Conservation (phyloP, 2,888 invertebrate genomes). For the Sarcophaga rosellei region DNA sequence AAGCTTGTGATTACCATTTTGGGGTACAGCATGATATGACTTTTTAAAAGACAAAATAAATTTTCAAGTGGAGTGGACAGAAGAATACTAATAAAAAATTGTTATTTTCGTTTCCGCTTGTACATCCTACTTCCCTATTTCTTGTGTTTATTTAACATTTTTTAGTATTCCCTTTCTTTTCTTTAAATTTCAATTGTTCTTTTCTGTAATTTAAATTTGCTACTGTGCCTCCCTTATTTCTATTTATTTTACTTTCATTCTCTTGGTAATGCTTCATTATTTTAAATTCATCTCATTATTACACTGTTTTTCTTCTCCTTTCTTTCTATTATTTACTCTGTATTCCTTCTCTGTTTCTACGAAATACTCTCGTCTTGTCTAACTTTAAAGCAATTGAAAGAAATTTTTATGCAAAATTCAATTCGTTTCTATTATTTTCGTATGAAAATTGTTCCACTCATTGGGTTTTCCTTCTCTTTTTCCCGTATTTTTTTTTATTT, state of each 20-base stretch:
- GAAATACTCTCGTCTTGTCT: background rate
- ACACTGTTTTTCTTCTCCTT: slow-evolving; percentile 16
- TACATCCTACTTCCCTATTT: background rate
- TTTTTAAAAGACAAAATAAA: too few relatives aligned
- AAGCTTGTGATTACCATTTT: too few relatives aligned
- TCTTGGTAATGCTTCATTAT: slow-evolving; percentile 19
- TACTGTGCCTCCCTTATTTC: background rate
- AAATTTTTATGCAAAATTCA: slow-evolving; percentile 38
- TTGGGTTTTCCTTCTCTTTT: background rate
- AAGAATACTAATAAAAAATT: too few relatives aligned
- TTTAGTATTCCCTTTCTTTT: background rate
- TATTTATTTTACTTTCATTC: background rate
- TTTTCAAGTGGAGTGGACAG: too few relatives aligned
- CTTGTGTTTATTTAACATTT: slow-evolving; percentile 12
- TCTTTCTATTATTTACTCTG: background rate
- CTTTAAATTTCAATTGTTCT: background rate
- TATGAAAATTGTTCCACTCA: slow-evolving; percentile 16
- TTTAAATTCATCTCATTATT: slow-evolving; percentile 36
- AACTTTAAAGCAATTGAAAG: background rate
- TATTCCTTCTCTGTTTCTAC: background rate
- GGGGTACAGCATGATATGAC: too few relatives aligned
- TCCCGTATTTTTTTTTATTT: too few relatives aligned
- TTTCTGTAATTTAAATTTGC: slow-evolving; percentile 12
- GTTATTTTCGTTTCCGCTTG: background rate
- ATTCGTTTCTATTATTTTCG: slow-evolving; percentile 24